Base-by-base conservation (phyloP, 2,113 vertebrate genomes). In the Calypte anna region DNA sequence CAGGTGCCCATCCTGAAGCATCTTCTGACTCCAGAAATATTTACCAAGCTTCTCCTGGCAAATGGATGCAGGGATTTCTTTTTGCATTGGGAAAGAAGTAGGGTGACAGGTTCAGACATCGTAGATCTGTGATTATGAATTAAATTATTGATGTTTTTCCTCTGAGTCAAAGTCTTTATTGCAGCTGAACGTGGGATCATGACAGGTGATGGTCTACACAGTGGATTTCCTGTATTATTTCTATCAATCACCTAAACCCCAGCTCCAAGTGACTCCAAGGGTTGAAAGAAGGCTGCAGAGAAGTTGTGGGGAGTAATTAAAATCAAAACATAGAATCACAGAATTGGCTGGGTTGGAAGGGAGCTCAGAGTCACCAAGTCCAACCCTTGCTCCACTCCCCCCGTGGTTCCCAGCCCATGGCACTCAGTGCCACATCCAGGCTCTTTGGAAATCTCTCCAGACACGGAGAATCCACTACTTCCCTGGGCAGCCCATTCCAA, bases 211-310 rank as follows among this genome's bases (percentile, higher is more conserved):
- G 64, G 59, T 53, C 88, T 91, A 15, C 54, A 54, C 54, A 90
- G 55, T n/a, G 59, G 73, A 54, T 92, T 72, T 69, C 6, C 80
- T 94, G 24, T 77, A 81, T 92, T 90, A 88, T 80, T 95, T 68
- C 22, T 58, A 83, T 74, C 86, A 69, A n/a, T 80, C 76, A 50
- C 30, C 70, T 40, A n/a, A 79, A 61, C 67, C 50, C 31, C 54
- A 79, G 59, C 53, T 63, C 48, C 3, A 3, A 28, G 62, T 24
- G 33, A 48, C 54, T 90, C 76, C 3, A 22, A 51, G 66, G 75
- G 53, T 23, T 44, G 64, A 62, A 63, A 78, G 84, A 94, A 62
- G 48, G 23, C 15, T 81, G 73, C 55, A 78, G 57, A 53, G 48
- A 63, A 46, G 28, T 87, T 72, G 61, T 36, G 28, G 50, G 7